Percentiles rank a stretch among this genome's conserved stretches.
These are phyloP conservation scores for Drosophila parvula DNA, from an alignment of 1,140 invertebrate genomes.

Conservation along the genomic window DNA sequence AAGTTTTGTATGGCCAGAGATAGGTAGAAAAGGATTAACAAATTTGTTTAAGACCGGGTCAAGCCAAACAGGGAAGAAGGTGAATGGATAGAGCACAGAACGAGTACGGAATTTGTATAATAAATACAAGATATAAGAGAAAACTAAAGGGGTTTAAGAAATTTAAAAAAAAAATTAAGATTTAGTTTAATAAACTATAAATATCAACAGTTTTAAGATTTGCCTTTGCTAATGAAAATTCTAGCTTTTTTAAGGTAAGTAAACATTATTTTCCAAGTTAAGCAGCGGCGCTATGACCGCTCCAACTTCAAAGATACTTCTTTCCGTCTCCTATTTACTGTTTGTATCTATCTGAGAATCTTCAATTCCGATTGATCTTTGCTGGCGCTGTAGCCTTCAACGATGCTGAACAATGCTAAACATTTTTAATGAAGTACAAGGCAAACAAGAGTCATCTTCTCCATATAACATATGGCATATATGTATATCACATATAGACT, in stretches of 20 bases:
- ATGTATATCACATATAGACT: background rate
- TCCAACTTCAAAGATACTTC: conserved; percentile 4
- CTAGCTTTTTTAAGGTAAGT: background rate
- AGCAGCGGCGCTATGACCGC: conserved; percentile 2
- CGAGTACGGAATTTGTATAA: background rate
- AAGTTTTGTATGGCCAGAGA: conserved; percentile 12
- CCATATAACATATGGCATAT: background rate
- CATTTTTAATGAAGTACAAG: conserved; percentile 71
- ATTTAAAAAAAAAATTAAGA: background rate
- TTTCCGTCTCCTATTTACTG: background rate
- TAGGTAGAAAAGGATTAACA: conserved; percentile 36
- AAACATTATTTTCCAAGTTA: background rate
- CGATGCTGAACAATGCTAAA: conserved; percentile 71
- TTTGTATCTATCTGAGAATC: background rate
- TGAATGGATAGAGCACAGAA: conserved; percentile 11
- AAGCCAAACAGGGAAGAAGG: background rate
- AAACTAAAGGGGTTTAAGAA: background rate
- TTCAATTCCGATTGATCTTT: conserved; percentile 46
- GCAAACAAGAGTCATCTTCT: conserved; percentile 40
- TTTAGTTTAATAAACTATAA: background rate
- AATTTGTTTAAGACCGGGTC: conserved; percentile 29
- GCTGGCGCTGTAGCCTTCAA: conserved; percentile 49
- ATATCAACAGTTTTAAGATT: too few relatives aligned
- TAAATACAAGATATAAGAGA: background rate
- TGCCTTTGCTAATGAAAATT: background rate